A percentile compares a stretch with the other conserved stretches of the same genome.
phyloP scores from a whole-genome alignment of 2,797 vertebrate genomes.

The Lophotriccus pileatus region DNA sequence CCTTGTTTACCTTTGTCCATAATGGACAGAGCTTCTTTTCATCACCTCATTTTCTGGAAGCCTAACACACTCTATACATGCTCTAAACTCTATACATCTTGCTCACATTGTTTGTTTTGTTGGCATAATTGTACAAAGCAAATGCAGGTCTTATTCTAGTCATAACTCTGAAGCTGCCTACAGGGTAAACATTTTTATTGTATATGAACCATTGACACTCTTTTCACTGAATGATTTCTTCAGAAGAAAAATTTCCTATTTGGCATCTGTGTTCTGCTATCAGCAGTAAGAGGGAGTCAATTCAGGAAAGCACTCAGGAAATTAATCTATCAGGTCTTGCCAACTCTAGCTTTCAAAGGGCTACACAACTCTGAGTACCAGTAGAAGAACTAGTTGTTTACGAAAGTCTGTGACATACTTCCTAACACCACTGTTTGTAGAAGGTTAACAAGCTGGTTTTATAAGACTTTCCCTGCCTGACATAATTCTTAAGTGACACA shows the following conservation, averaged over 20 bases:
- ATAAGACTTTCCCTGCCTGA: not conserved
- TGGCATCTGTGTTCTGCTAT: not conserved
- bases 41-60: rapidly evolving
- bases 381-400: not conserved
- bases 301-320: not conserved
- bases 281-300: not conserved
- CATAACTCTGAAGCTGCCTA: not conserved
- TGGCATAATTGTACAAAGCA: not conserved
- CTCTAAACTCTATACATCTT: not conserved
- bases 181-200: not conserved
- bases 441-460: not conserved
- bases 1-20: not conserved
- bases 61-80: not conserved
- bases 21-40: not conserved
- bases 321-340: not conserved
- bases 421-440: not conserved
- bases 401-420: not conserved
- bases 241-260: not conserved
- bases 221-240: not conserved
- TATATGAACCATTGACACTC: not conserved
- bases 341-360: not conserved
- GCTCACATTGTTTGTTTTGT: not conserved
- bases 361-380: not conserved
- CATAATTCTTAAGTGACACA: not conserved
- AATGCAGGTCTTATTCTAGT: not conserved